phyloP scores from a whole-genome alignment of 2,113 vertebrate genomes.

The Anser brachyrhynchus region DNA sequence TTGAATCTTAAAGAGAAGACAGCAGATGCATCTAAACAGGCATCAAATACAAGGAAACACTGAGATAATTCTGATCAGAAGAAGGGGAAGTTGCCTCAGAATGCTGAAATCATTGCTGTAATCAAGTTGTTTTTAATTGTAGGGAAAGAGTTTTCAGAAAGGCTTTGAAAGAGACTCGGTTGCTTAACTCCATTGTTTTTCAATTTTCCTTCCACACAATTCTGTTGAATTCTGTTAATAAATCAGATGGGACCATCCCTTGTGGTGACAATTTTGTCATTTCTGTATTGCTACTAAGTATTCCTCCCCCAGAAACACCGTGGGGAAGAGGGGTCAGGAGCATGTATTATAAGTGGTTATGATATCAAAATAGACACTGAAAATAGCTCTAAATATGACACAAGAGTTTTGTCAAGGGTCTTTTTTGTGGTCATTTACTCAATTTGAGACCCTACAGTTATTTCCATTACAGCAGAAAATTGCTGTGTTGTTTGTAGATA shows the following conservation, averaged over 20 bases:
- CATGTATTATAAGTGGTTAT: neutral
- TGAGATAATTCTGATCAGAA: neutral
- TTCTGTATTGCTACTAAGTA: neutral
- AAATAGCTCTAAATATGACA: neutral
- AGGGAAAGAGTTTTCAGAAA: neutral
- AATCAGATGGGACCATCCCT: neutral
- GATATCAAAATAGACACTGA: neutral
- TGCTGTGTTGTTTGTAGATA: neutral
- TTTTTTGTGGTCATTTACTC: neutral
- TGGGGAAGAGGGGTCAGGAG: neutral
- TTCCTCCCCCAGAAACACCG: neutral
- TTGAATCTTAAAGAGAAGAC: neutral
- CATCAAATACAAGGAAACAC: neutral
- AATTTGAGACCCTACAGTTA: neutral
- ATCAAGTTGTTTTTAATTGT: neutral
- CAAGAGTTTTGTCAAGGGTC: neutral
- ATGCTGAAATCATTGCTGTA: neutral
- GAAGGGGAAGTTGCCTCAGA: neutral
- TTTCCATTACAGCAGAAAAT: neutral
- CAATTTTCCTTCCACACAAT: neutral
- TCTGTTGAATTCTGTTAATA: neutral
- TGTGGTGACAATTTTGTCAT: neutral
- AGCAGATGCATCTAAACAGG: neutral
- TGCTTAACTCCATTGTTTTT: neutral
- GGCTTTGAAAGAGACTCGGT: neutral